phyloP scores from a whole-genome alignment of 2,888 invertebrate species.

The Gibbula magus region DNA sequence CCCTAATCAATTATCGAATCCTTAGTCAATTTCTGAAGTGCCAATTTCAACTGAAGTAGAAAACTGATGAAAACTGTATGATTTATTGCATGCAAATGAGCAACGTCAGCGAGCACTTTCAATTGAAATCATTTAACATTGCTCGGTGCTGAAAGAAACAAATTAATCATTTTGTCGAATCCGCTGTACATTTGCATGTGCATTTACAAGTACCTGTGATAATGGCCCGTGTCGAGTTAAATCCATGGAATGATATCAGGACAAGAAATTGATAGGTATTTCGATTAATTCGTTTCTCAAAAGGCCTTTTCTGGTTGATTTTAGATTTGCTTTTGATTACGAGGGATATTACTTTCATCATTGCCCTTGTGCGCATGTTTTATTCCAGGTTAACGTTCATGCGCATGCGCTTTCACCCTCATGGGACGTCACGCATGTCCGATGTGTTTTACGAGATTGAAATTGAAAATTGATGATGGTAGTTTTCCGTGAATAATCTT shows the following conservation, averaged over 20 bases:
- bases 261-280: slow-evolving; percentile 5
- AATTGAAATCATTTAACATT: slow-evolving; percentile 11
- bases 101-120: background rate
- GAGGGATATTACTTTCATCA: background rate
- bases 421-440: background rate
- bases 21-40: background rate
- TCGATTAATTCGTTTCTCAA: background rate
- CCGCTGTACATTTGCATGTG: no score
- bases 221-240: background rate
- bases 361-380: background rate
- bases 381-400: background rate
- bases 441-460: background rate
- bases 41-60: background rate
- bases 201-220: background rate
- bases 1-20: background rate
- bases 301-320: background rate
- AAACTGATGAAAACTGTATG: slow-evolving; percentile 1
- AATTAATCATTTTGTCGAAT: slow-evolving; percentile 18
- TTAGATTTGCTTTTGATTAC: background rate
- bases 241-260: background rate
- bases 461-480: slow-evolving; percentile 1
- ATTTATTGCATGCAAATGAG: slow-evolving; percentile 9
- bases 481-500: background rate
- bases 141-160: background rate
- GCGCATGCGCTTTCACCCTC: background rate